Evolutionary conservation across 2,888 invertebrate genomes (phyloP), one percentile per base, ranked within the genome.

Genomic region (Ormyrus nitidulus): DNA sequence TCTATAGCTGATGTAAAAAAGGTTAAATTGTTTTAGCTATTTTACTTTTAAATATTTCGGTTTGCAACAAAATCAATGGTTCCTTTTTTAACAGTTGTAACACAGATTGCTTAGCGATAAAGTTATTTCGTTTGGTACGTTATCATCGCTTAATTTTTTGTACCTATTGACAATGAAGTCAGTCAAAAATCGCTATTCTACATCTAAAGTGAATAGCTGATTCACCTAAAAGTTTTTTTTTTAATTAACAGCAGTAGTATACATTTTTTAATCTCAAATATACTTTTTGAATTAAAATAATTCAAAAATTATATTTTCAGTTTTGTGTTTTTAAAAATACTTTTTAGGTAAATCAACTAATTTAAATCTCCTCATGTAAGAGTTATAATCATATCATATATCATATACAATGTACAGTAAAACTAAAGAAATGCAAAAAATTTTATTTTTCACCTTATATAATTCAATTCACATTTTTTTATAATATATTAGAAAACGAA

Each of bases 391-490:
- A 64, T 66, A n/a, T 44, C 51, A 65, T 77, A 64, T 66, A n/a
- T 44, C 51, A 65, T 77, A 64, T 59, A 84, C 82, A 79, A 82
- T 81, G 79, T 81, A 70, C 74, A 80, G 77, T 76, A 53, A 73
- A 79, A 49, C 70, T 80, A 81, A 81, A 83, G 75, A 75, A 70
- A 65, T 70, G 53, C 62, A 58, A 58, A 61, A 10, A 66, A 72
- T 59, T 59, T 61, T 69, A 59, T 10, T 48, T 69, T 59, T 34
- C 46, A 34, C 34, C 34, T 34, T 34, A 34, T 64, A 13, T 54
- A 9, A 59, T 70, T 61, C 11, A 61, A 62, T 72, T 51, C 34
- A 53, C 44, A 19, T n/a, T 69, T 65, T 58, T 59, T 10, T 62
- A 62, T 58, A 61, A 75, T 62, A 69, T 68, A 68, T 73, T 64